Base-by-base conservation (phyloP, 2,888 invertebrate species). In the Diarsia rubi region DNA sequence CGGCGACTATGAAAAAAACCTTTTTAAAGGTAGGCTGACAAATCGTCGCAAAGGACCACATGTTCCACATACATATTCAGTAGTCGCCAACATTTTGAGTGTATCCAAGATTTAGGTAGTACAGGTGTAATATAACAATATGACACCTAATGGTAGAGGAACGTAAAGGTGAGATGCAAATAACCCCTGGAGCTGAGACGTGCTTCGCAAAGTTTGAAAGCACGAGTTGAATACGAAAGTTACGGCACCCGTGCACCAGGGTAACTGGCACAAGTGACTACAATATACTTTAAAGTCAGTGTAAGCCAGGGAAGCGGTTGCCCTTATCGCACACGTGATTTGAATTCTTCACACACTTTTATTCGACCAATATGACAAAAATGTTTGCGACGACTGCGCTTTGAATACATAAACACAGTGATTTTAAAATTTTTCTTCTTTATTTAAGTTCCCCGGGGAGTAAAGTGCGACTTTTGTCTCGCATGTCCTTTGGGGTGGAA, bases 281-380 rank as follows among this genome's bases (percentile, higher is more conserved):
- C 93, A 93, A 92, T 93, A 94, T 93, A 93, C 93, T 93, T 92
- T 93, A 93, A 92, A 94, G 93, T 93, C 91, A 85, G 84, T 89
- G 92, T 93, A 92, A 94, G 93, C 92, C 91, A 85, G 88, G 86
- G 91, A 92, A 91, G 92, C 91, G 90, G 90, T 90, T 91, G 93
- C 93, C 93, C 93, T 94, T 94, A 94, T 93, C 93, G 91, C 88
- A 91, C 89, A 91, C 94, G 94, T 94, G 94, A 92, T 93, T 91
- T 90, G 94, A 94, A 94, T 94, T 88, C 88, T 63, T 85, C 85
- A 80, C 87, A 79, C 67, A 92, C 87, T 93, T 93, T 94, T 93
- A 93, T 92, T 92, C 91, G 91, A 92, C 93, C 92, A 93, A 93
- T 93, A 93, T 93, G 92, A 93, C 92, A 91, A 91, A 93, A 94